A percentile compares a stretch with the other conserved stretches of the same genome.
Conservation (phyloP, 2,888 invertebrate genomes). For the Gasteruption jaculator region DNA sequence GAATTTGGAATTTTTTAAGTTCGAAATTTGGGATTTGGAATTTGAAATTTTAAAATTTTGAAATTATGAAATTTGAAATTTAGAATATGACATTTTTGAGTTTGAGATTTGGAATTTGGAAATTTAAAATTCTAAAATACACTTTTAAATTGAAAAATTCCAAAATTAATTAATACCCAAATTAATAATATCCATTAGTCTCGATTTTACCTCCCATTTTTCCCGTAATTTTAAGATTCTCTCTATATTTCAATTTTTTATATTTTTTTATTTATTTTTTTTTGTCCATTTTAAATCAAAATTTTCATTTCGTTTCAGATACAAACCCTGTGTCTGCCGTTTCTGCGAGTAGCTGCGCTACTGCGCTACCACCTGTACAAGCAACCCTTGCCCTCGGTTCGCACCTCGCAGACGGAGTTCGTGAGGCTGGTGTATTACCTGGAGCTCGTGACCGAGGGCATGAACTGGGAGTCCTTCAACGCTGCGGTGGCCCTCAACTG, state of each 20-base stretch:
- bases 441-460: slow-evolving; percentile 66
- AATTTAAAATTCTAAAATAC: no score
- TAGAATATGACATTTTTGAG: no score
- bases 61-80: no score
- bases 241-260: not conserved
- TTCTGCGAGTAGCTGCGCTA: slow-evolving; percentile 77
- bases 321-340: slow-evolving; percentile 77
- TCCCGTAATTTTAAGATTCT: no score
- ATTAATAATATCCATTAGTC: no score
- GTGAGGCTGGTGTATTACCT: slow-evolving; percentile 73
- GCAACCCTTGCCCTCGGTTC: slow-evolving; percentile 67
- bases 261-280: not conserved
- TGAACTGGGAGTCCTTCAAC: slow-evolving; percentile 65
- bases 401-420: slow-evolving; percentile 68
- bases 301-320: slow-evolving; percentile 54
- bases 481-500: slow-evolving; percentile 63
- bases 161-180: no score
- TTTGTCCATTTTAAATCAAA: not conserved
- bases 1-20: no score
- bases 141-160: no score
- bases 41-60: no score
- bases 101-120: no score
- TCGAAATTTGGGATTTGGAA: no score
- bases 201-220: no score
- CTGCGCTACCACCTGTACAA: slow-evolving; percentile 80